Conservation (phyloP, 2,888 invertebrate genomes). For the Vanessa cardui region DNA sequence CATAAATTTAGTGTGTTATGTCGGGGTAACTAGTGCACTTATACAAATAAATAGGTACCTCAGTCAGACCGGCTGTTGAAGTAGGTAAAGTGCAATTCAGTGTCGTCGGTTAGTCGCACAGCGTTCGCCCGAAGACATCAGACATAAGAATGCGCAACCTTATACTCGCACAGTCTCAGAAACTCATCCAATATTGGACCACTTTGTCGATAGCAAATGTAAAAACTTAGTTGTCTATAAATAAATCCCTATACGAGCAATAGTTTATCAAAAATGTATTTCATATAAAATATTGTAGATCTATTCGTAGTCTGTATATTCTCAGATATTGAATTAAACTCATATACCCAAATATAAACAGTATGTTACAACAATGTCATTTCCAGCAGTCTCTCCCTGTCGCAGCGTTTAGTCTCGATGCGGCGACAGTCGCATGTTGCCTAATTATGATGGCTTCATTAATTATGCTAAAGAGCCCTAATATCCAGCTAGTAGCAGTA, state of each 20-base stretch:
- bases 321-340: neutral
- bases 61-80: neutral
- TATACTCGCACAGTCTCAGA: neutral
- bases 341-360: neutral
- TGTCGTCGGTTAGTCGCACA: neutral
- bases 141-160: neutral
- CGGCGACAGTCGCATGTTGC: neutral
- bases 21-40: neutral
- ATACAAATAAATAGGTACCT: neutral
- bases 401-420: neutral
- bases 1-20: neutral
- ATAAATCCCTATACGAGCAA: neutral
- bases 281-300: neutral
- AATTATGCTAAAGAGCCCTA: constrained; percentile 21
- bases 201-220: neutral
- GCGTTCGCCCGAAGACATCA: neutral
- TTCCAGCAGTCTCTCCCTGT: no score
- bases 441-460: constrained; percentile 25
- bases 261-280: neutral
- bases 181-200: constrained; percentile 3
- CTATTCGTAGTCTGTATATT: neutral
- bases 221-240: neutral
- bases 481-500: constrained; percentile 1
- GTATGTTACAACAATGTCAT: no score
- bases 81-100: constrained; percentile 1